These are phyloP conservation scores for Aythya baeri DNA, from an alignment of 2,113 vertebrate genomes.

Conservation along the genomic window DNA sequence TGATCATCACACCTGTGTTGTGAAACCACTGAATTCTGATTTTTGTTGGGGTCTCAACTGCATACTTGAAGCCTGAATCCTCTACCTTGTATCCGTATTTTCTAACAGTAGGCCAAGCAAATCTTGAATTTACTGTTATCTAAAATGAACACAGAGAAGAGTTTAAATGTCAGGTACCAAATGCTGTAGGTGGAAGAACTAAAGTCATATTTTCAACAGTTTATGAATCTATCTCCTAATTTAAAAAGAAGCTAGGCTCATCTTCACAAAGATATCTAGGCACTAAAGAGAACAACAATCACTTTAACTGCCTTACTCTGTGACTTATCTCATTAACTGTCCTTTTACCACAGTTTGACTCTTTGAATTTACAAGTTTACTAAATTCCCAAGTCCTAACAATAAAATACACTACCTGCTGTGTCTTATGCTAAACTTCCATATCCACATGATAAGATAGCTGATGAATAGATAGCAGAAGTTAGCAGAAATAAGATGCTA, in stretches of 20 bases:
- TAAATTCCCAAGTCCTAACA: not conserved
- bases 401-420: not conserved
- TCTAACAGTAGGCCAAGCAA: constrained; percentile 87
- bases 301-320: not conserved
- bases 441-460: not conserved
- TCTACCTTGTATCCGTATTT: constrained; percentile 92
- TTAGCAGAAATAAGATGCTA: not conserved
- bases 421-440: not conserved
- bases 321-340: not conserved
- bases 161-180: not conserved
- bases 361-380: not conserved
- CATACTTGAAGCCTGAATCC: constrained; percentile 95
- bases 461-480: not conserved
- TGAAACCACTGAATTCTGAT: constrained; percentile 95
- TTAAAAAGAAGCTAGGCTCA: not conserved
- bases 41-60: constrained; percentile 86
- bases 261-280: not conserved
- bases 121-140: constrained; percentile 89
- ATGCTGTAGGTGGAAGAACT: not conserved
- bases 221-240: not conserved
- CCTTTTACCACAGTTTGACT: not conserved
- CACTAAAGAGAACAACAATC: not conserved
- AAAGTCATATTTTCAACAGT: not conserved
- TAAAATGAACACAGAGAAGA: constrained; percentile 43
- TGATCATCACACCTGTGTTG: constrained; percentile 92